phyloP scores from a whole-genome alignment of 2,888 invertebrate species.

The Meteorus colon region DNA sequence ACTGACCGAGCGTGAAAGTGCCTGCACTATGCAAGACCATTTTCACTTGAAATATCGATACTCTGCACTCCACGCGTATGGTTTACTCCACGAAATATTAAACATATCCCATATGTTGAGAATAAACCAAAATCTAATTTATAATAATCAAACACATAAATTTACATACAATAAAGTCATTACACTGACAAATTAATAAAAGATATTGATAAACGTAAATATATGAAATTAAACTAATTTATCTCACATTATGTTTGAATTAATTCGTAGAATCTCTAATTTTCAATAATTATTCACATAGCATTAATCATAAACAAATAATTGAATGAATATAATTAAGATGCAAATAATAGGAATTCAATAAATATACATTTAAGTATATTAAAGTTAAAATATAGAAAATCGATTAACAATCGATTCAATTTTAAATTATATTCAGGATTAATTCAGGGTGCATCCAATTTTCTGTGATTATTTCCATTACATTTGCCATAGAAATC shows the following conservation, averaged over 20 bases:
- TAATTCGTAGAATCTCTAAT: too few species aligned
- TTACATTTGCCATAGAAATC: background rate
- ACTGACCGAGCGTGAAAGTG: slow-evolving; percentile 34
- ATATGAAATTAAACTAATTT: too few species aligned
- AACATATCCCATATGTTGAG: background rate
- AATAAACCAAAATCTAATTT: background rate
- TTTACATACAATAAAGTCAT: background rate
- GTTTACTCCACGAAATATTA: background rate
- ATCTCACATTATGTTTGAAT: too few species aligned
- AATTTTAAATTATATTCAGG: background rate
- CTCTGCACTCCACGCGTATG: background rate
- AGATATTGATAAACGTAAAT: too few species aligned
- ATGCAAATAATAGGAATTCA: too few species aligned
- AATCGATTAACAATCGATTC: background rate
- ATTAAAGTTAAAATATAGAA: too few species aligned
- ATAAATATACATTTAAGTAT: too few species aligned
- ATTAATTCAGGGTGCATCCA: background rate
- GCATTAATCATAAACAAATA: too few species aligned
- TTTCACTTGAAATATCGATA: slow-evolving; percentile 10
- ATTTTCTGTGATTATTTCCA: background rate
- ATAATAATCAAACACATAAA: background rate
- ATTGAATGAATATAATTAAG: too few species aligned
- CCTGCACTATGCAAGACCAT: slow-evolving; percentile 26
- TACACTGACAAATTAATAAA: too few species aligned
- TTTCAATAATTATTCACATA: too few species aligned